phyloP scores from a whole-genome alignment of 2,113 vertebrate genomes.

The Macrotis lagotis region DNA sequence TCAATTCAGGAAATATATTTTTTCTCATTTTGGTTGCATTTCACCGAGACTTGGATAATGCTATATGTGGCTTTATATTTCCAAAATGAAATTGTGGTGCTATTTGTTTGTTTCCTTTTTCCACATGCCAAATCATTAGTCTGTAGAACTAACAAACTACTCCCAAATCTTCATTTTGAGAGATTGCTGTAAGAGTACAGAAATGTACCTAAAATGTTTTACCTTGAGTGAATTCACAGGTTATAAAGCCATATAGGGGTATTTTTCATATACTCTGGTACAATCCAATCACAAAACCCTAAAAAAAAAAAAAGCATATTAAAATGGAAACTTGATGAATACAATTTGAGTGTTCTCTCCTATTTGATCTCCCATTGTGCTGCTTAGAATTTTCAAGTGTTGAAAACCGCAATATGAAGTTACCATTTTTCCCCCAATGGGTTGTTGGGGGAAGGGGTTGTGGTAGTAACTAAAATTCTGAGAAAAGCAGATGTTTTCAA shows the following conservation, averaged over 20 bases:
- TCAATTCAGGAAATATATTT: accelerated
- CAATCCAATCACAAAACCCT: not conserved
- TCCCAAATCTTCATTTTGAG: not conserved
- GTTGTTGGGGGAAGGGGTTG: not conserved
- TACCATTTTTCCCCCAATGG: not conserved
- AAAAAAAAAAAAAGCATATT: constrained; percentile 6
- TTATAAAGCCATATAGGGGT: not conserved
- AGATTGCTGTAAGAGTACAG: not conserved
- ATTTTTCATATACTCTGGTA: not conserved
- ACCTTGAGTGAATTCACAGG: not conserved
- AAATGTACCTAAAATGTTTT: not conserved
- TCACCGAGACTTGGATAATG: not conserved
- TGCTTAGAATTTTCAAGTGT: constrained; percentile 32
- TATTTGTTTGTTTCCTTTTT: not conserved
- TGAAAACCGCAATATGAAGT: constrained; percentile 29
- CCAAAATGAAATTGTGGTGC: not conserved
- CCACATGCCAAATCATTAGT: not conserved
- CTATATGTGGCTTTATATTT: not conserved
- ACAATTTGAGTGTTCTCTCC: not conserved
- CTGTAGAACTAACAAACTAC: not conserved
- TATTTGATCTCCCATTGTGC: not conserved
- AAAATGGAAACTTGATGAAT: constrained; percentile 22
- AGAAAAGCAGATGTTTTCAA: constrained; percentile 57
- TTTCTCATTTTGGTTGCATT: not conserved
- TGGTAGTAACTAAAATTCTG: constrained; percentile 34